Evolutionary conservation across 2,113 vertebrate genomes (phyloP), one percentile per base, ranked within the genome.

Genomic region (Gadus chalcogrammus): DNA sequence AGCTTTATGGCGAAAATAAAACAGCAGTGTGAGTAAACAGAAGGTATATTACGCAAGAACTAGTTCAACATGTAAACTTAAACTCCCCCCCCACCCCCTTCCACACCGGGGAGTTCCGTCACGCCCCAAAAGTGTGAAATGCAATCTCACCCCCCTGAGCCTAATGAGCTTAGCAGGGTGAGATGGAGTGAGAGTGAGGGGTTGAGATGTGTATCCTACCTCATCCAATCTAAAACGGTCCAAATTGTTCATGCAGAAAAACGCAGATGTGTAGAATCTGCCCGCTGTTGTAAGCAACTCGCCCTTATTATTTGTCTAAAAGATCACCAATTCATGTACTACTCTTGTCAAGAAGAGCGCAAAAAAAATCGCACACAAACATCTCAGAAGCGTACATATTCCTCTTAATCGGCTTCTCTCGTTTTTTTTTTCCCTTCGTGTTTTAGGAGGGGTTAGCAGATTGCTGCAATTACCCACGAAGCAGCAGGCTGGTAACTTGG

Each of bases 401-500:
- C 9, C 42, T 48, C 42, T 48, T 9, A 1, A 31, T 31, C 31
- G 1, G 31, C 3, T 3, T 31, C 31, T 31, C 31, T 31, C 31
- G 2, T 0, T 31, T 3, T 31, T 3, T 31, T 86, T 79, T 76
- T 77, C 82, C 74, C 63, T 70, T 61, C 59, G 64, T 71, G 62
- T 79, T 61, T 72, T 48, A 48, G 42, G 8, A 48, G 42, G 7
- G 76, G 83, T 68, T 79, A 76, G 69, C 85, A 88, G 75, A 86
- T 76, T 88, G 86, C 79, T 81, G 85, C 84, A 67, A 84, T 87
- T 84, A 87, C 82, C 68, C 80, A 74, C 69, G 5, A 31, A 76
- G 77, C 76, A 87, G 87, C 76, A 84, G 77, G 86, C 89, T 88
- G 81, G 81, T 77, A 82, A 84, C 61, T 86, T 77, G 75, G 70